Percentiles rank a stretch among this genome's conserved stretches.
Conservation (phyloP, 2,113 vertebrate genomes). For the Maccullochella peelii region DNA sequence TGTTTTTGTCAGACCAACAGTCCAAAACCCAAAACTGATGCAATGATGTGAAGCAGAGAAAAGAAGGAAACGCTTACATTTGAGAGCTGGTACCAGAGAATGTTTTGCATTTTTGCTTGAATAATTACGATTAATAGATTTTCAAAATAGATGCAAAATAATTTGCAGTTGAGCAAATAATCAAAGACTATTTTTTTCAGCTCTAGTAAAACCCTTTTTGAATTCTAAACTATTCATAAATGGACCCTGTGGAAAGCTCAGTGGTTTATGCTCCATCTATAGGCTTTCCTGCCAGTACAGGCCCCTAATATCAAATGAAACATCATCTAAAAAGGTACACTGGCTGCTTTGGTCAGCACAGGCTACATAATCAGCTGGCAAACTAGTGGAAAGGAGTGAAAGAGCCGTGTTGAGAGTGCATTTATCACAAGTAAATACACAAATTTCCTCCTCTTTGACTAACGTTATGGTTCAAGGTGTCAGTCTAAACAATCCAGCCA, state of each 20-base stretch:
- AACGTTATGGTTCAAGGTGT: conserved; percentile 86
- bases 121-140: neutral
- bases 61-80: neutral
- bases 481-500: conserved; percentile 90
- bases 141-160: neutral
- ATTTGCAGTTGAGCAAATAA: neutral
- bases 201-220: neutral
- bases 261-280: neutral
- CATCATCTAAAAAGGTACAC: neutral
- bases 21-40: neutral
- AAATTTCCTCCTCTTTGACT: conserved; percentile 83
- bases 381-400: conserved; percentile 57
- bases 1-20: neutral
- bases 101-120: neutral
- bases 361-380: conserved; percentile 21
- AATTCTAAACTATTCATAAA: neutral
- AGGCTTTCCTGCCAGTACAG: neutral
- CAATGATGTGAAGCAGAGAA: neutral
- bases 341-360: conserved; percentile 23
- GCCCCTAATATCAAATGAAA: conserved; percentile 22
- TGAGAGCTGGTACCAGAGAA: neutral
- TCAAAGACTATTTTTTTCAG: neutral
- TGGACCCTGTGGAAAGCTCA: neutral
- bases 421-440: conserved; percentile 84
- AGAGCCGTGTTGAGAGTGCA: conserved; percentile 77